Base-by-base conservation (phyloP, 2,888 invertebrate genomes). In the Nezara viridula region DNA sequence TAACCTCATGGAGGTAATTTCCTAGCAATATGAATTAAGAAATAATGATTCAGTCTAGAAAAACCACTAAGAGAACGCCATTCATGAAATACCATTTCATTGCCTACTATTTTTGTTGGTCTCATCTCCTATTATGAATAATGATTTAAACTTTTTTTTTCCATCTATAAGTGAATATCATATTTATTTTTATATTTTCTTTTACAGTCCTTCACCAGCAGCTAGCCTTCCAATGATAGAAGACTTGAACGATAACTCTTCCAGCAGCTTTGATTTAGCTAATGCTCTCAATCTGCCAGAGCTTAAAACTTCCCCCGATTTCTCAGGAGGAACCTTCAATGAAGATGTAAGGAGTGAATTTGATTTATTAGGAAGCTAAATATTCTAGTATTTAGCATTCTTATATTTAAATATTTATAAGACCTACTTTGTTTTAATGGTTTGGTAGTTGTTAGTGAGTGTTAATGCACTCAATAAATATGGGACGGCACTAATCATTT, bases 171-270 rank as follows among this genome's bases (percentile, higher is more conserved):
- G n/a, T 55, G 4, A 9, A 55, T 55, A n/a, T 50, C n/a, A n/a
- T 37, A 32, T 37, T 73, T 73, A 19, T 9, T 37, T 60, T 21
- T 12, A 27, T 14, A 37, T 32, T 66, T 12, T 32, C 14, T 6
- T 32, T 73, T 37, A 73, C 66, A 73, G 66, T 21, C 66, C 66
- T 37, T 73, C 66, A 21, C 90, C 91, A 88, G 66, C 90, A 90
- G 73, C 91, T 90, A 73, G 91, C 89, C 90, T 91, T 86, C 91
- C 91, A 77, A 89, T 91, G 89, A 91, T 91, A 49, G 91, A 91
- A 50, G 91, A 91, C 89, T 87, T 89, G 49, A 90, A 90, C 49
- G 91, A 91, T 66, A 91, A 90, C 85, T 90, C 91, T 60, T 90
- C 90, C 77, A 90, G 89, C 86, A 90, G 91, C 89, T 91, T 91